Conservation (phyloP, 2,888 invertebrate species). For the Tenodera sinensis region DNA sequence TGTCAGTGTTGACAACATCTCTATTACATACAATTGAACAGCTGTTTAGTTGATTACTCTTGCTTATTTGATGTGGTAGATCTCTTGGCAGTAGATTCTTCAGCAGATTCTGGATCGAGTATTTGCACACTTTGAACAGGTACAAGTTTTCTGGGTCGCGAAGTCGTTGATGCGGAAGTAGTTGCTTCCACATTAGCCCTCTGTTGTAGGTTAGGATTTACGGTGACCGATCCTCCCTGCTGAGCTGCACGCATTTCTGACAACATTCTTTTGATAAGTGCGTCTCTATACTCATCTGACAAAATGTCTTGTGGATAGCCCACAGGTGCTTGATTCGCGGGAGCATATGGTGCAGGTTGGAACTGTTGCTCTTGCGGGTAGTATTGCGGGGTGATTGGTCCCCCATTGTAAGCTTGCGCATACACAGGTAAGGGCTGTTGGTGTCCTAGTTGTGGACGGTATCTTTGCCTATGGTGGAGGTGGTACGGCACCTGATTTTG, state of each 20-base stretch:
- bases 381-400: background rate
- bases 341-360: slow-evolving; percentile 9
- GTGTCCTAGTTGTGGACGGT: slow-evolving; percentile 10
- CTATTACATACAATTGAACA: no score
- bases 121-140: slow-evolving; percentile 37
- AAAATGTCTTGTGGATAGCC: slow-evolving; percentile 18
- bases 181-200: background rate
- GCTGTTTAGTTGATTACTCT: background rate
- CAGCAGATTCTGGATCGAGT: slow-evolving; percentile 29
- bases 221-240: background rate
- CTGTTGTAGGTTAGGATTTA: slow-evolving; percentile 1
- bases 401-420: background rate
- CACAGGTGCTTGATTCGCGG: background rate
- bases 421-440: background rate
- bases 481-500: slow-evolving; percentile 10
- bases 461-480: slow-evolving; percentile 2
- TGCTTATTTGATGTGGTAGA: slow-evolving; percentile 5
- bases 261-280: slow-evolving; percentile 27
- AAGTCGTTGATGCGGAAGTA: slow-evolving; percentile 3
- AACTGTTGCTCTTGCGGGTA: slow-evolving; percentile 5
- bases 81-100: slow-evolving; percentile 27
- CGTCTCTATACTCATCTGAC: slow-evolving; percentile 29
- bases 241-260: slow-evolving; percentile 24
- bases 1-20: background rate
- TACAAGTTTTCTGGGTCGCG: slow-evolving; percentile 9